These are phyloP conservation scores for Labeo rohita DNA, from an alignment of 2,113 vertebrate genomes.

Conservation along the genomic window DNA sequence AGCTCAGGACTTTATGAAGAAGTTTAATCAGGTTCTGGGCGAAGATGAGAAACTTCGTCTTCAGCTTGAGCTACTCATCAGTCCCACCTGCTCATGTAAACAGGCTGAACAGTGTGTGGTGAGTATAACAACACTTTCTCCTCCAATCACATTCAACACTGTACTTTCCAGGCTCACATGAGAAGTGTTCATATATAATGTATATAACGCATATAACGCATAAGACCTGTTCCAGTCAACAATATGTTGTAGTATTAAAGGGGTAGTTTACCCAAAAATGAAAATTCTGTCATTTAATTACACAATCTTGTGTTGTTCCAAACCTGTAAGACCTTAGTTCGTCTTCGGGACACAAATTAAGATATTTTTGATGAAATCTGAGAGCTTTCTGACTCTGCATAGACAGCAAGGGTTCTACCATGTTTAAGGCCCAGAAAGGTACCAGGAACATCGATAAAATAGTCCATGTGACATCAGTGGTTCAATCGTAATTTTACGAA, in stretches of 20 bases:
- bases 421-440: too few species aligned
- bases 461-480: too few species aligned
- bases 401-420: too few species aligned
- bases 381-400: too few species aligned
- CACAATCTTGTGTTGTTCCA: too few species aligned
- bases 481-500: too few species aligned
- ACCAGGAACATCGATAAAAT: too few species aligned
- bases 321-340: too few species aligned
- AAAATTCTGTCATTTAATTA: too few species aligned
- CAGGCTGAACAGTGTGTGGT: conserved; percentile 99
- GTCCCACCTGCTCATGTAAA: conserved; percentile 97
- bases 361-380: too few species aligned
- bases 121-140: conserved; percentile 65
- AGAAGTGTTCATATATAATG: background rate
- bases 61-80: conserved; percentile 93
- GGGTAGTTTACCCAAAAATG: too few species aligned
- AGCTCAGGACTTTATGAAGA: conserved; percentile 99
- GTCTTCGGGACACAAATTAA: too few species aligned
- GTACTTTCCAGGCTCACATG: background rate
- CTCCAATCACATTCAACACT: background rate
- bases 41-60: conserved; percentile 94
- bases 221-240: background rate
- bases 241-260: background rate
- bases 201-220: background rate
- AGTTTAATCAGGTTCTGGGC: conserved; percentile 96